Evolutionary conservation across 2,113 vertebrate species (phyloP), one percentile per base, ranked within the genome.

Genomic region (Bolborhynchus lineola): DNA sequence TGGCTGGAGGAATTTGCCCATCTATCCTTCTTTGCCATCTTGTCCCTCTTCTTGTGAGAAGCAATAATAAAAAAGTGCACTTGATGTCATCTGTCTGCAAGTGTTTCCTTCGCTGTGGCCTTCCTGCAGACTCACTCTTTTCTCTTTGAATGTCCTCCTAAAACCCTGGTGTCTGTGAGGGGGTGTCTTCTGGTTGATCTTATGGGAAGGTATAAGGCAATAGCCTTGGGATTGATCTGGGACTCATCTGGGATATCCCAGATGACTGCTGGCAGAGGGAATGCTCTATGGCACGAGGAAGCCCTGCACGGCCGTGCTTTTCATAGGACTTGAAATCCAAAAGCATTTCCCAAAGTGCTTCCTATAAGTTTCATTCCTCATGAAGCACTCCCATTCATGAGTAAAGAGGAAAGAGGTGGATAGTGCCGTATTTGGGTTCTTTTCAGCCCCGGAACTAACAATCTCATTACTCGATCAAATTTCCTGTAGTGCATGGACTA

Each of bases 321-420:
- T 50, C 7, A 46, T 16, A 47, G 81, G 25, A 6, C 33, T 24
- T 8, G 31, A 57, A 76, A 28, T 6, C 6, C 26, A 12, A 44
- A 65, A 65, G 4, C 11, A 46, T 53, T 18, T 3, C 17, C 24
- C 15, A 67, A 39, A 39, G 25, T 2, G 8, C 14, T 69, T 6
- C 44, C 2, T 19, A 13, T 5, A 20, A 57, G 8, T 2, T 53
- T 53, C 83, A 25, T 96, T 95, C 93, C 10, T 86, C 4, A 3
- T 2, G 0, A 71, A 35, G 67, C 47, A 18, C 57, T 96, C 91
- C 86, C 41, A 76, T 91, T 92, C 80, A 65, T n/a, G 41, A 67
- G 69, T 95, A 95, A 96, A 96, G 93, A 92, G 95, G 92, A 95
- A 95, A 95, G 91, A 52, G 89, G 63, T 0, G 23, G 39, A 79